Evolutionary conservation across 2,113 vertebrate species (phyloP), one percentile per base, ranked within the genome.

Genomic region (Dipodomys stephensi): DNA sequence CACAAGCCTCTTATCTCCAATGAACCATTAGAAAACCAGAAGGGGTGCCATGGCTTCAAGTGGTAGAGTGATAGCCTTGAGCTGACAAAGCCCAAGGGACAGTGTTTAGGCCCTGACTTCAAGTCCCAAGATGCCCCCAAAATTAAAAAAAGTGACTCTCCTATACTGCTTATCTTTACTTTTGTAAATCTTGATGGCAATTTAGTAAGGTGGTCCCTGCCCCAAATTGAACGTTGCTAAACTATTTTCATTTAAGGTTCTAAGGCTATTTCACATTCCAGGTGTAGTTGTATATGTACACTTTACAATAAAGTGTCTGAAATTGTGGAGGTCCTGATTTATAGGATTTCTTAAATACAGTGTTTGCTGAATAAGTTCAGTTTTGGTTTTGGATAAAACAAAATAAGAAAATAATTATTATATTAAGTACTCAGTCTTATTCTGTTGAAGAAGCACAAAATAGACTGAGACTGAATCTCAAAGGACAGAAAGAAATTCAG

Each of bases 251-350:
- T 39, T 39, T 39, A 39, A 39, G 39, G 4, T 39, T 96, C 94
- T 95, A 95, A 95, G 96, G 93, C 95, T 94, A 72, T 79, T 87
- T 96, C 96, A 96, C 97, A 95, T 92, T 96, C 73, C 97, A 96
- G 96, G 94, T 97, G 94, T 93, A 90, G 39, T 3, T 39, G 39
- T 39, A 6, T 39, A 39, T 39, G 39, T 39, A 6, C 39, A 39
- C 39, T 39, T 39, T 39, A 39, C 39, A 39, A 39, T 39, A 3
- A 39, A 39, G 39, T 39, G 39, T 39, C 39, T 92, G 94, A 94
- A 95, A 86, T 95, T 88, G 95, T 95, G 94, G 92, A 95, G 96
- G 96, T 97, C 96, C 97, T 97, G 96, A 97, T 97, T 97, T 96
- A 94, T 39, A 39, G 39, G 39, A 97, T 97, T 96, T 96, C 93